Evolutionary conservation across 2,113 vertebrate genomes (phyloP), one percentile per base, ranked within the genome.

Genomic region (Neoarius graeffei): DNA sequence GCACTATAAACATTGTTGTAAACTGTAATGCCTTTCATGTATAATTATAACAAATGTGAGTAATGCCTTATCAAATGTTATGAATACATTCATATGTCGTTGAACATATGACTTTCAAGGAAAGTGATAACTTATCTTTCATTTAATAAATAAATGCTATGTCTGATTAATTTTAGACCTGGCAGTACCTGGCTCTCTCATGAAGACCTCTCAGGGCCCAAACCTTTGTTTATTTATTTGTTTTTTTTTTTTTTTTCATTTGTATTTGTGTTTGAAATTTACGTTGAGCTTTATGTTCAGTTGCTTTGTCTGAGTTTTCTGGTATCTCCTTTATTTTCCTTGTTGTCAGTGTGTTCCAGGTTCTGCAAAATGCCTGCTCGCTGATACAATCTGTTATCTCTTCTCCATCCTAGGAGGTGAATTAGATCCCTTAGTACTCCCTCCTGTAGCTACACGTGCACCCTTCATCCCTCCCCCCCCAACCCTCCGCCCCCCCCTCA

Each of bases 391-490:
- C 89, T 93, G 89, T 80, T 94, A 89, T 94, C 79, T 94, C 88
- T 97, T 94, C 96, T 96, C 90, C 87, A 95, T 94, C 95, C 94
- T 95, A 99, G 98, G 98, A 99, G 98, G 96, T 96, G 98, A 99
- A 97, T 97, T 99, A 99, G 98, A 98, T 95, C 97, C 97, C 97
- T 96, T 99, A 99, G 97, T 93, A 94, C 96, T 95, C 96, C 97
- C 97, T 96, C 95, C 96, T 96, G 95, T 98, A 97, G 97, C 97
- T 97, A 96, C 97, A 96, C 96, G 95, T 97, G 95, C 98, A 96
- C 98, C 98, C 96, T 97, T 95, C 98, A 99, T 98, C 96, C 97
- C 97, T 96, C 96, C 96, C 93, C 95, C 97, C 97, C 96, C 97
- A 96, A 97, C 98, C 96, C 97, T 97, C 94, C 98, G 96, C 95